Evolutionary conservation across 2,797 vertebrate species (phyloP), one percentile per base, ranked within the genome.

Genomic region (Cuniculus paca): DNA sequence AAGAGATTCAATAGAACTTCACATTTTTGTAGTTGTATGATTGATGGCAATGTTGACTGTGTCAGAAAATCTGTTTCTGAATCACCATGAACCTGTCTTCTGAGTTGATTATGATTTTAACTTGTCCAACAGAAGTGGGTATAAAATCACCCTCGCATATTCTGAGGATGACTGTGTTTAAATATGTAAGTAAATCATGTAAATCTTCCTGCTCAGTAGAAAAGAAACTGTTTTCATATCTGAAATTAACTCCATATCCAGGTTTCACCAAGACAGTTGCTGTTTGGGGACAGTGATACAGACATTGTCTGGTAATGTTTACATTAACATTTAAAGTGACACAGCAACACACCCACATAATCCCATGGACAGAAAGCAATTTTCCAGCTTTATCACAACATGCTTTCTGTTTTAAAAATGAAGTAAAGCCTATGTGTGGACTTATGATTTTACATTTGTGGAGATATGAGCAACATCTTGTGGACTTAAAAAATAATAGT

Each of bases 151-250:
- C 84, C 65, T 2, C 24, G 17, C 34, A 22, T 42, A 52, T 2
- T 86, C 58, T 86, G 22, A 48, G 11, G 20, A 90, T 48, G 14
- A 11, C 82, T 16, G 28, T 74, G 42, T 17, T 80, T 93, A 54
- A 10, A 80, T 36, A 78, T 34, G 31, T 45, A 70, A 93, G 36
- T 20, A 50, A 77, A 56, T 90, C 72, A 48, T 50, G 19, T 45
- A 77, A 74, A 78, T 42, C 22, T 88, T n/a, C n/a, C 72, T 26
- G 61, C 42, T 75, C 42, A 72, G 82, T 14, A 60, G 78, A 52
- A 91, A 79, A 48, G 31, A 78, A 52, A 92, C 72, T 52, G 77
- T 83, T 91, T 95, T 24, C 83, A 34, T 97, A 92, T 78, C 50
- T 94, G 56, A 88, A 84, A 95, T 85, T 94, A 83, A 74, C 31